Percentiles rank a stretch among this genome's conserved stretches.
Evolutionary conservation across 2,113 vertebrate genomes (phyloP).

Genomic region (Otus sunia): DNA sequence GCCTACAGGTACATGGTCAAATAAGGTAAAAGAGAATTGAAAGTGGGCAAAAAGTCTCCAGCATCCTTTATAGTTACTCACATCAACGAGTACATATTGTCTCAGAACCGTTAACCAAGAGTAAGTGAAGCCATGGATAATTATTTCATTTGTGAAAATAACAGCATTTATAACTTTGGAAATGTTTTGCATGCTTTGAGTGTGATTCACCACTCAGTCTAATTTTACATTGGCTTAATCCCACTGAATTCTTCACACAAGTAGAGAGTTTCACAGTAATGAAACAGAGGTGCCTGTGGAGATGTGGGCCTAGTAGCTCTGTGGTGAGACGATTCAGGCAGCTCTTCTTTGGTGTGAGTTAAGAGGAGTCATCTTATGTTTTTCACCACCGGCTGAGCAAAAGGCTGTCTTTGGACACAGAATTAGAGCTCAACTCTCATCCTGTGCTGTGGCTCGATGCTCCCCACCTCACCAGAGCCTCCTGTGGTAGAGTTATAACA

Average conservation of each 20-base stretch:
- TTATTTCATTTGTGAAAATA: background rate
- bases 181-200: background rate
- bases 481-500: background rate
- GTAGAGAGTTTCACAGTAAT: background rate
- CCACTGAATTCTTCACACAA: background rate
- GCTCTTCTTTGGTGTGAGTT: background rate
- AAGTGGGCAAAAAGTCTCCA: background rate
- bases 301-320: background rate
- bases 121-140: background rate
- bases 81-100: rapidly evolving
- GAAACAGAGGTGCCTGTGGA: background rate
- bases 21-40: background rate
- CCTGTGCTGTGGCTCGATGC: background rate
- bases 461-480: background rate
- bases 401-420: background rate
- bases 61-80: background rate
- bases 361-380: background rate
- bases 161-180: background rate
- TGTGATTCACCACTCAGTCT: background rate
- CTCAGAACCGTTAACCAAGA: background rate
- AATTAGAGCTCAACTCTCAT: background rate
- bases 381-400: background rate
- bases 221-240: background rate
- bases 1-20: slow-evolving; percentile 80
- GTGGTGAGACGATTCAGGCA: background rate